Base-by-base conservation (phyloP, 2,888 invertebrate genomes). In the Elysia crispata region DNA sequence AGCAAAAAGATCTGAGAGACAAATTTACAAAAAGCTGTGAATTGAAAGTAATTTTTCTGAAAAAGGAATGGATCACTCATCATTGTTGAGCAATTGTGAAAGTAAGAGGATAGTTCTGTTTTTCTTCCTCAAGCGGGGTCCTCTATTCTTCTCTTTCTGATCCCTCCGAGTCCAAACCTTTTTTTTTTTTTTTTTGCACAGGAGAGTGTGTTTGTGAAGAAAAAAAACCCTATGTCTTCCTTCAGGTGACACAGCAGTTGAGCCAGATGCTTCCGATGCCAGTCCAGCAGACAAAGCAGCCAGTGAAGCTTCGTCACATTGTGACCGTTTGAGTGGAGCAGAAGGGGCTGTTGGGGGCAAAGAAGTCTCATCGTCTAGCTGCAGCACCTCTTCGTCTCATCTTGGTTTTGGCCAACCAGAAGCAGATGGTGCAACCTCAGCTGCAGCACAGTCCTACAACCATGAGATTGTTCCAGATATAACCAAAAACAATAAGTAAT, bases 401-500 rank as follows among this genome's bases (percentile, higher is more conserved):
- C n/a, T 20, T 31, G 25, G 20, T 15, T 49, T 66, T 33, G 33
- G n/a, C n/a, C 76, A 64, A 3, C 6, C 31, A 18, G 82, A 80
- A 5, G 13, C 77, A n/a, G 82, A 76, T n/a, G 64, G 79, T 1
- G 82, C 82, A 6, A 77, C 76, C 5, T 69, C 80, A 73, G 81
- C 79, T 28, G 83, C 77, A 20, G 77, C 64, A 6, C 30, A 74
- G 13, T 64, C 81, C 25, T 78, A 77, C 78, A 81, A 78, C 62
- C 81, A 77, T 20, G 80, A 80, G n/a, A 73, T 80, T 60, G 76
- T 80, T 6, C 76, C 83, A 50, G 81, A 83, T 74, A 81, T 83
- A 72, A 81, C 77, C 66, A 83, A 83, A 80, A 83, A 83, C 67
- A 83, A 83, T 74, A 79, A 67, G 83, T 83, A 57, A 33, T 76